These are phyloP conservation scores for Drosophila equinoxialis DNA, from an alignment of 1,140 invertebrate species.

Conservation along the genomic window DNA sequence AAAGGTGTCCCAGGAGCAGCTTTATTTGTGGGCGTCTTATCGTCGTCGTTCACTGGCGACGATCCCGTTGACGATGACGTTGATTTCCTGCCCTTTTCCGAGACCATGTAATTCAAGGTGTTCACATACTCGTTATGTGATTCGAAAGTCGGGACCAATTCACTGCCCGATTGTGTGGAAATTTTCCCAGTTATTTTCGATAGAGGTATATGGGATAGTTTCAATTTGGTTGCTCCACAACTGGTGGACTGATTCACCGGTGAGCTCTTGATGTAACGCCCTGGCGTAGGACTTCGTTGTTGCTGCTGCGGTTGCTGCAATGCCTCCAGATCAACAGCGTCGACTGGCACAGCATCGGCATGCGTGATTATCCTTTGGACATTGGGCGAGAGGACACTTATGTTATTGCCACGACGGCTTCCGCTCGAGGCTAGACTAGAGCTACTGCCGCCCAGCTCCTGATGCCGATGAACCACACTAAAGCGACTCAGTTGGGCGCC, in stretches of 20 bases:
- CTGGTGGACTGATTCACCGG: not conserved
- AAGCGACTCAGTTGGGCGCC: slow-evolving; percentile 67
- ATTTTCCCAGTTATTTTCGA: slow-evolving; percentile 78
- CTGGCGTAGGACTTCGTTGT: slow-evolving; percentile 54
- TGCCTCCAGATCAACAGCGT: slow-evolving; percentile 70
- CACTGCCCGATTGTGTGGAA: slow-evolving; percentile 76
- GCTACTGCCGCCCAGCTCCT: slow-evolving; percentile 65
- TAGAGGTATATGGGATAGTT: slow-evolving; percentile 74
- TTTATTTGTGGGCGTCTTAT: slow-evolving; percentile 74
- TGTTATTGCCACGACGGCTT: slow-evolving; percentile 72
- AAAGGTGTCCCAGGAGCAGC: slow-evolving; percentile 54
- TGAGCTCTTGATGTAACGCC: slow-evolving; percentile 52
- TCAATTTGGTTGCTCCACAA: slow-evolving; percentile 45
- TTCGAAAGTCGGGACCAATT: slow-evolving; percentile 75
- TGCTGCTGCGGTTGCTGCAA: slow-evolving; percentile 43
- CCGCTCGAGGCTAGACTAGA: slow-evolving; percentile 62
- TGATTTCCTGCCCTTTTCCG: slow-evolving; percentile 20
- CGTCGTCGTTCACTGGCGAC: slow-evolving; percentile 52
- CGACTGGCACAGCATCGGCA: slow-evolving; percentile 65
- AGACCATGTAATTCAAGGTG: slow-evolving; percentile 36
- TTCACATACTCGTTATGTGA: slow-evolving; percentile 65
- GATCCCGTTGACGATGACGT: slow-evolving; percentile 1
- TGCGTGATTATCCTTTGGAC: slow-evolving; percentile 79
- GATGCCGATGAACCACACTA: slow-evolving; percentile 50
- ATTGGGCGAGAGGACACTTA: slow-evolving; percentile 76